phyloP scores from a whole-genome alignment of 2,797 vertebrate species.

The Delichon dasypus region DNA sequence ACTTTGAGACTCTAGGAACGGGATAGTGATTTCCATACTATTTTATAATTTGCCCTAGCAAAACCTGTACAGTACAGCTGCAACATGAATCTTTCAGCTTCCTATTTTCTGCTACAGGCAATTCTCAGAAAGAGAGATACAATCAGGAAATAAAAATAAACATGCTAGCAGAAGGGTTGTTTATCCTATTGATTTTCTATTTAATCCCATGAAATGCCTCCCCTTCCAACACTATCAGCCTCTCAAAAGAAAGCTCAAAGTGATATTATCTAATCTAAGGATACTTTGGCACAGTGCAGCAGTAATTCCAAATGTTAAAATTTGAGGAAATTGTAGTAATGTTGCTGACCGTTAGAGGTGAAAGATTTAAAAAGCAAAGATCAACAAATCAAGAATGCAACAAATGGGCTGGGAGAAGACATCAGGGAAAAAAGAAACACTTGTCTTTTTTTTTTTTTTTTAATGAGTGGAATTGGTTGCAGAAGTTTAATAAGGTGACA shows the following conservation, averaged over 20 bases:
- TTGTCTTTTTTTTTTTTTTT: background rate
- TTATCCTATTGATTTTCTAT: slow-evolving; percentile 49
- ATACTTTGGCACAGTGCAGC: background rate
- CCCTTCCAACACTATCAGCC: background rate
- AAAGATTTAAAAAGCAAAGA: background rate
- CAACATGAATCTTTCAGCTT: background rate
- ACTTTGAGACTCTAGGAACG: background rate
- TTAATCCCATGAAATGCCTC: slow-evolving; percentile 43
- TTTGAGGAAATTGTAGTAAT: background rate
- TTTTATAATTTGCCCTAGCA: background rate
- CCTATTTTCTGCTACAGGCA: background rate
- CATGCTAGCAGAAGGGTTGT: background rate
- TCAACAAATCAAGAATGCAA: background rate
- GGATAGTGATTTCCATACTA: background rate
- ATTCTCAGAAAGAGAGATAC: background rate
- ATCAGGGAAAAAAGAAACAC: background rate
- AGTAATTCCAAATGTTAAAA: background rate
- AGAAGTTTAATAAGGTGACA: background rate
- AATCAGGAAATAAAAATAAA: slow-evolving; percentile 59
- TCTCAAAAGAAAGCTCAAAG: slow-evolving; percentile 14
- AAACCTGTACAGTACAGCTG: background rate
- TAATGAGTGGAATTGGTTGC: background rate
- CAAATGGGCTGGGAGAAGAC: background rate
- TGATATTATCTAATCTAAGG: background rate
- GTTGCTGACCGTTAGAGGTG: background rate